Conservation (phyloP, 1,140 invertebrate genomes). For the Cephus cinctus region DNA sequence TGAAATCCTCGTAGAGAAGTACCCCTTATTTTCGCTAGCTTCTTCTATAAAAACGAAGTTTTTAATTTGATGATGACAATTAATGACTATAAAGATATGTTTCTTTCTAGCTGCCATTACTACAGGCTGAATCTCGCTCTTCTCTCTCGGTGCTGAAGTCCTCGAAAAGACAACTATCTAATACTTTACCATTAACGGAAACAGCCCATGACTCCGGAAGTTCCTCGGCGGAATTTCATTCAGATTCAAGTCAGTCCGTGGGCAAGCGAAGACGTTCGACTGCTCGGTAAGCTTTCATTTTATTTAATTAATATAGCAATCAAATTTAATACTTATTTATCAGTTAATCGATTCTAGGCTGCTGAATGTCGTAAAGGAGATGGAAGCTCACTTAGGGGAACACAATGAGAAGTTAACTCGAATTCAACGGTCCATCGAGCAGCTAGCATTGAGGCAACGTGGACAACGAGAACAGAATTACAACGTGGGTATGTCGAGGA, state of each 20-base stretch:
- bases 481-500: conserved; percentile 42
- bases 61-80: conserved; percentile 9
- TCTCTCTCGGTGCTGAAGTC: conserved; percentile 54
- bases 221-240: conserved; percentile 54
- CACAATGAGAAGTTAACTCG: conserved; percentile 50
- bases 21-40: too few relatives aligned
- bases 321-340: conserved; percentile 6
- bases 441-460: conserved; percentile 46
- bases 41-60: too few relatives aligned
- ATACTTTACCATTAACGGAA: conserved; percentile 49
- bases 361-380: conserved; percentile 40
- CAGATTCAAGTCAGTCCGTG: conserved; percentile 55
- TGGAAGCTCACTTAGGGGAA: conserved; percentile 45
- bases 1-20: too few relatives aligned
- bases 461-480: conserved; percentile 39
- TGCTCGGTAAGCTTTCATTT: conserved; percentile 31
- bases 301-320: neutral
- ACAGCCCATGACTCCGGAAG: conserved; percentile 51
- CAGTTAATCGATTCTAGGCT: conserved; percentile 32
- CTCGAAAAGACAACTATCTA: conserved; percentile 51
- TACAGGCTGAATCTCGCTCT: conserved; percentile 54
- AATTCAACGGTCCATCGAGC: conserved; percentile 50
- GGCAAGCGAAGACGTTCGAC: conserved; percentile 46
- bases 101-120: conserved; percentile 50
- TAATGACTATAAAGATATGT: conserved; percentile 25